A percentile compares a stretch with the other conserved stretches of the same genome.
These are phyloP conservation scores for Phycodurus eques DNA, from an alignment of 2,113 vertebrate genomes.

Conservation along the genomic window DNA sequence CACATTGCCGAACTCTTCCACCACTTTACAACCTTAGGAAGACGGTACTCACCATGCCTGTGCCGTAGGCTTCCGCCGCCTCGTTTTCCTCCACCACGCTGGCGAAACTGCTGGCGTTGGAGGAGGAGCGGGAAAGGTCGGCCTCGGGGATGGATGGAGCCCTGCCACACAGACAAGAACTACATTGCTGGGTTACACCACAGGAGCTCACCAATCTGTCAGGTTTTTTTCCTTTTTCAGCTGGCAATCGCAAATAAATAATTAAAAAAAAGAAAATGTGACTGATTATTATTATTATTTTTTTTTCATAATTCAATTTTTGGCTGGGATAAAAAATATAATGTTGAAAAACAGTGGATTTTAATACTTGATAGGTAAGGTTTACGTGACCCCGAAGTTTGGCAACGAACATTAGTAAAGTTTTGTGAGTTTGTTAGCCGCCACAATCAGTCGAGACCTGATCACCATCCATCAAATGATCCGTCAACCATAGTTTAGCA, in stretches of 20 bases:
- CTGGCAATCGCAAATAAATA: not conserved
- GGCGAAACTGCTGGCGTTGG: conserved; percentile 92
- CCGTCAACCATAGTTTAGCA: too few species aligned
- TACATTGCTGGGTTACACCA: conserved; percentile 48
- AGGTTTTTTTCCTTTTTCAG: not conserved
- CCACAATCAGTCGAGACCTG: too few species aligned
- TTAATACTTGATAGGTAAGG: too few species aligned
- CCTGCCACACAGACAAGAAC: conserved; percentile 68
- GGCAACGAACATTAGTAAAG: too few species aligned
- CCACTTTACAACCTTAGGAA: not conserved
- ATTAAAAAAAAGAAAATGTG: not conserved
- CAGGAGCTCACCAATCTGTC: not conserved
- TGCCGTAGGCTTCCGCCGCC: conserved; percentile 80
- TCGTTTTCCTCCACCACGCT: conserved; percentile 88
- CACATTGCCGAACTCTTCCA: not conserved
- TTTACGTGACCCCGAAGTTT: too few species aligned
- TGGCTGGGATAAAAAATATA: too few species aligned
- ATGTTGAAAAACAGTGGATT: too few species aligned
- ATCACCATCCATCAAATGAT: too few species aligned
- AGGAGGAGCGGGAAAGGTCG: conserved; percentile 90
- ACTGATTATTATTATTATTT: not conserved
- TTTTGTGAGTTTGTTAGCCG: too few species aligned
- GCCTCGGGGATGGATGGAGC: conserved; percentile 73
- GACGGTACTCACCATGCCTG: conserved; percentile 76
- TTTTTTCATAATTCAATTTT: too few species aligned